Evolutionary conservation across 2,797 vertebrate species (phyloP).

Genomic region (Huso huso): DNA sequence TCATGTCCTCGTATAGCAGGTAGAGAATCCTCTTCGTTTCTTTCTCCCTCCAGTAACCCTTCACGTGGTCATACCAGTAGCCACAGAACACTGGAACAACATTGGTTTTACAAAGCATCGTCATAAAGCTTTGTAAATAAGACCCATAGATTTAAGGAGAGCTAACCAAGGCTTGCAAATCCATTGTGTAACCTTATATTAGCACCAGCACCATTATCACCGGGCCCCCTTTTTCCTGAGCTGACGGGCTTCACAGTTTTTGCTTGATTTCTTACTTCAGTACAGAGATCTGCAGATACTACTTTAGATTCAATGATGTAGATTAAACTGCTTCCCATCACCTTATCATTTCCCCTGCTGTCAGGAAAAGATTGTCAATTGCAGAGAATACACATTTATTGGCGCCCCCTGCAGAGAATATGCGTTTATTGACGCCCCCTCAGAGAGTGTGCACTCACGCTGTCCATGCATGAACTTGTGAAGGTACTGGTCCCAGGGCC

Average conservation of each 20-base stretch:
- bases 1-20: constrained; percentile 55
- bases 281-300: too few relatives aligned
- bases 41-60: constrained; percentile 53
- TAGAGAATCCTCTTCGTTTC: constrained; percentile 44
- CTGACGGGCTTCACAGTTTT: too few relatives aligned
- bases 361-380: too few relatives aligned
- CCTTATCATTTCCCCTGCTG: too few relatives aligned
- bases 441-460: constrained; percentile 28
- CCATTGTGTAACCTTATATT: background rate
- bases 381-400: too few relatives aligned
- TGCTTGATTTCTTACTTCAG: too few relatives aligned
- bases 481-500: constrained; percentile 47
- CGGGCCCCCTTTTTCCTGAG: too few relatives aligned
- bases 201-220: too few relatives aligned
- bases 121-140: background rate
- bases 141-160: background rate
- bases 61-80: constrained; percentile 53
- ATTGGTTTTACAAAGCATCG: too few relatives aligned
- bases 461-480: constrained; percentile 45
- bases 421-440: background rate
- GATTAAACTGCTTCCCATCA: too few relatives aligned
- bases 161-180: background rate
- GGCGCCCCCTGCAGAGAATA: too few relatives aligned
- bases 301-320: too few relatives aligned
- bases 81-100: constrained; percentile 43